phyloP scores from a whole-genome alignment of 1,140 invertebrate species.

The Parapsyche elsis region DNA sequence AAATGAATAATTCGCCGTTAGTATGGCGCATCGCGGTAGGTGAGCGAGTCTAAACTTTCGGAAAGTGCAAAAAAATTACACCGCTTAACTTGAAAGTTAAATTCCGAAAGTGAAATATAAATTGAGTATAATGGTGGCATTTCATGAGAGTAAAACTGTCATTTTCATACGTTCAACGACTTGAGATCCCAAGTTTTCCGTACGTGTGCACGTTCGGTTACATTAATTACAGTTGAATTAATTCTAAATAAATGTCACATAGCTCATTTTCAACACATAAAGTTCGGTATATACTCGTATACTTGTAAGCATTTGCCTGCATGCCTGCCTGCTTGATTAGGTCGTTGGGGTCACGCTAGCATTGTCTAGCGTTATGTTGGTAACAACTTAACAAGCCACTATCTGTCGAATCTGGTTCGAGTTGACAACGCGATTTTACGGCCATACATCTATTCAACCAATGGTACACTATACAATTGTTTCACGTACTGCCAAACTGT shows the following conservation, averaged over 20 bases:
- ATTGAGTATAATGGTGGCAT: conserved; percentile 1
- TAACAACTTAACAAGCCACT: too few relatives aligned
- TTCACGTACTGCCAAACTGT: too few relatives aligned
- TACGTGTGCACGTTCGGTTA: neutral
- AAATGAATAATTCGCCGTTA: conserved; percentile 23
- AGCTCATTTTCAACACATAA: neutral
- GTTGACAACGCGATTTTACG: too few relatives aligned
- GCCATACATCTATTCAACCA: neutral
- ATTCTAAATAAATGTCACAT: neutral
- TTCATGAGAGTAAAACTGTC: neutral
- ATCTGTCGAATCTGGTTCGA: too few relatives aligned
- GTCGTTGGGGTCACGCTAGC: neutral
- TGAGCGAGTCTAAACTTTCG: neutral
- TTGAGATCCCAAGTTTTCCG: neutral
- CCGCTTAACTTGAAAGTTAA: conserved; percentile 11
- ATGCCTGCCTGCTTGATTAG: too few relatives aligned
- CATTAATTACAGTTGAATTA: conserved; percentile 5
- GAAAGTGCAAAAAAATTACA: neutral
- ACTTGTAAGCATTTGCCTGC: too few relatives aligned
- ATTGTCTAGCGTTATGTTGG: too few relatives aligned
- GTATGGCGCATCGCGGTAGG: neutral
- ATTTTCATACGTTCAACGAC: neutral
- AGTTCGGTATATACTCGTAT: too few relatives aligned
- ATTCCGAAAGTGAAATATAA: conserved; percentile 32
- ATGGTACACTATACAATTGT: too few relatives aligned